phyloP scores from a whole-genome alignment of 2,113 vertebrate genomes.

The Bucco capensis region DNA sequence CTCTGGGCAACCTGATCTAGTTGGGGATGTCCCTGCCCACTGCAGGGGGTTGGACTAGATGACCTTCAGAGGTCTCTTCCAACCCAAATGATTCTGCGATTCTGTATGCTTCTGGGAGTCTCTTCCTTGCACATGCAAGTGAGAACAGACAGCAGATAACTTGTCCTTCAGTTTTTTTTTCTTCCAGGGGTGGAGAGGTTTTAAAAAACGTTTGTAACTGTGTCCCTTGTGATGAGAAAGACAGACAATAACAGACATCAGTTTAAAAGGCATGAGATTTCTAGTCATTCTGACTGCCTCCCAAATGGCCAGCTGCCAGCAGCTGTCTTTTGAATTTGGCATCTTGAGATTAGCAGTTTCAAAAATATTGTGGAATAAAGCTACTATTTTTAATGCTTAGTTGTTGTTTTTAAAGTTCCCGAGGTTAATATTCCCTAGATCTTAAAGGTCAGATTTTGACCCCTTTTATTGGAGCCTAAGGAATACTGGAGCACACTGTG shows the following conservation, averaged over 20 bases:
- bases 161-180: not conserved
- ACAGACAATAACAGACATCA: not conserved
- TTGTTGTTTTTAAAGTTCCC: not conserved
- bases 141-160: not conserved
- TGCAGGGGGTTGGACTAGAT: no score
- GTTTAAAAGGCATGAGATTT: not conserved
- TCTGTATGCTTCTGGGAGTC: not conserved
- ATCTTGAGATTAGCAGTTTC: not conserved
- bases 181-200: not conserved
- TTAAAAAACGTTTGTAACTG: not conserved
- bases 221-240: not conserved
- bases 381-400: not conserved
- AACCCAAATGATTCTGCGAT: no score
- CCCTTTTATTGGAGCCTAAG: not conserved
- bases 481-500: not conserved
- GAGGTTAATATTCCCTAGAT: not conserved
- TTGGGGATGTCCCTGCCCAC: no score
- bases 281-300: not conserved
- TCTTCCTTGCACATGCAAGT: not conserved
- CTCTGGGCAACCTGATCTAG: no score
- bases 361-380: not conserved
- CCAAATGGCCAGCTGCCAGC: not conserved
- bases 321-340: not conserved
- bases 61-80: no score
- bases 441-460: not conserved